Base-by-base conservation (phyloP, 2,797 vertebrate genomes). In the Leptodactylus fallax region DNA sequence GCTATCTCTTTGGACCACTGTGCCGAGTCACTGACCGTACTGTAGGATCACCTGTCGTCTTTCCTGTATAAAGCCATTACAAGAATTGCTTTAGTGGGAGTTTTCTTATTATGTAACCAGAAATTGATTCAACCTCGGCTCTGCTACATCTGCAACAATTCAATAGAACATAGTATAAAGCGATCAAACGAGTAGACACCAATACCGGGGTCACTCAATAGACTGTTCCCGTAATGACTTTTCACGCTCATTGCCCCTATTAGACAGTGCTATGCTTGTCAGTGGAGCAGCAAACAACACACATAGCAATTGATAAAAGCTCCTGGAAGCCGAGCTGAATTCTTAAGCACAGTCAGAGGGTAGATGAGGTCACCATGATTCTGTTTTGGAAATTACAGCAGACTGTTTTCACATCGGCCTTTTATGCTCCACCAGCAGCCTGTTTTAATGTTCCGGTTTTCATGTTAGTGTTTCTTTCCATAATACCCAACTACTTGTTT, bases 381-480 rank as follows among this genome's bases (percentile, higher is more conserved):
- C 83, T 89, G 84, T 89, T 89, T 83, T 83, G 83, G 80, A 86
- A 86, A 86, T 83, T 87, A 83, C 80, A 69, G 85, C 56, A 56
- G 67, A 56, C 69, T 86, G 79, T 86, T 89, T 85, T 85, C 78
- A 67, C 69, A 67, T 86, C 25, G 63, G 61, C 79, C 72, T 89
- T 86, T 85, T 83, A 49, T 86, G 56, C 80, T 87, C 77, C 53
- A 83, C 71, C 84, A 83, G 81, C 88, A 83, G 84, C 72, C 88
- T 89, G 88, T 86, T 89, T 89, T 83, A 86, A 86, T 87, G 85
- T 89, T 87, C 72, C 72, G 74, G 80, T 87, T 89, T 86, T 79
- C 80, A 86, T 79, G 63, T 74, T 83, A 83, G 61, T 36, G 25
- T 86, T 89, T 89, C 51, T 88, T 86, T 78, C 85, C 88, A 89